Evolutionary conservation across 2,888 invertebrate genomes (phyloP), one percentile per base, ranked within the genome.

Genomic region (Scaeva pyrastri): DNA sequence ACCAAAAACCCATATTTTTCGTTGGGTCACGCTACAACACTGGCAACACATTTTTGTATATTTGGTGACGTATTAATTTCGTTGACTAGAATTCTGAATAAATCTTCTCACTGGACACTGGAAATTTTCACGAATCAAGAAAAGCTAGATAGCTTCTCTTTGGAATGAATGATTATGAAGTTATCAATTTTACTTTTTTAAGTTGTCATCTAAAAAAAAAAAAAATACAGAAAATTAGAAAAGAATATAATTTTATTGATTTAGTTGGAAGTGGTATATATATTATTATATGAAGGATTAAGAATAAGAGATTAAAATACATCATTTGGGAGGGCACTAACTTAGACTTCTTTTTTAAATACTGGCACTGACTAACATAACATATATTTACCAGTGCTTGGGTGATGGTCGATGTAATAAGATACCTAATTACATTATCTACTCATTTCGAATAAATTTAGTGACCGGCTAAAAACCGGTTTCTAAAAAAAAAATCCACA

Each of bases 1-100:
- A 70, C 92, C 91, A 85, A 91, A 93, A 41, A 92, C 91, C 92
- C 92, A 92, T 52, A 89, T 84, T 86, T 92, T 93, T 19, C 91
- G 91, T 78, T 91, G 91, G 31, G 89, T 91, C 72, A 90, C 90
- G 58, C 92, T 90, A 76, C 92, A 92, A 64, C 90, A 90, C n/a
- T 89, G 82, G 79, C 91, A 92, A 83, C 90, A 91, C 92, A 92
- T 92, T 48, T 14, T 56, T 19, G 36, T 21, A 23, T 16, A 21
- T 62, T 31, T 16, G 8, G 21, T 16, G 8, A 14, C 6, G 26
- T 43, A 12, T 12, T 76, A 70, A 74, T 62, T 26, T 58, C 68
- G 72, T 43, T 43, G 60, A 74, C 45, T 75, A 70, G 41, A 70
- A 78, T 74, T 74, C 58, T 77, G 60, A 36, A 26, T 11, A 11